Percentiles rank a stretch among this genome's conserved stretches.
Conservation (phyloP, 2,113 vertebrate species). For the Mormyrus iriodes region DNA sequence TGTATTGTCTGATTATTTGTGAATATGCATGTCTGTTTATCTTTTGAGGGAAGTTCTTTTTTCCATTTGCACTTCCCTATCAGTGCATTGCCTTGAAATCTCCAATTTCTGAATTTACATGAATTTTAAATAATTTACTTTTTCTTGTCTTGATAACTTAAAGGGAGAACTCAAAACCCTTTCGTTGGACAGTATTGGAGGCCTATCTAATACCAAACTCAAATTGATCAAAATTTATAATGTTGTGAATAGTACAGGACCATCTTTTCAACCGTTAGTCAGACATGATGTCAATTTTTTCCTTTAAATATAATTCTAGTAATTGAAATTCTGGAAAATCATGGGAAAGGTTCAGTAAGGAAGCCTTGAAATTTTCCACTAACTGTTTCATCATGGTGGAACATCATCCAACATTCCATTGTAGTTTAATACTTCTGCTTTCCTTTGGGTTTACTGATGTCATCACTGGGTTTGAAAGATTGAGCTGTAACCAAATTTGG, state of each 20-base stretch:
- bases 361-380: conserved; percentile 29
- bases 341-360: conserved; percentile 30
- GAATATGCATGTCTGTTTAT: neutral
- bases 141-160: neutral
- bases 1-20: conserved; percentile 25
- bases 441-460: conserved; percentile 31
- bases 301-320: neutral
- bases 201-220: neutral
- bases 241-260: neutral
- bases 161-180: neutral
- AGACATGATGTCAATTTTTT: neutral
- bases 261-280: neutral
- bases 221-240: neutral
- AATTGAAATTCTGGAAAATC: conserved; percentile 29
- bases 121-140: neutral
- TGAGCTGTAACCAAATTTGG: conserved; percentile 21
- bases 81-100: neutral
- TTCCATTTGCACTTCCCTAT: neutral
- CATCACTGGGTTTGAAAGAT: conserved; percentile 51
- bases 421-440: conserved; percentile 43
- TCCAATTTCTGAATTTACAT: neutral
- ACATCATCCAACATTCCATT: conserved; percentile 40
- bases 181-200: neutral
- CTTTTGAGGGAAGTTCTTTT: neutral
- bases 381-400: neutral